A percentile compares a stretch with the other conserved stretches of the same genome.
Conservation (phyloP, 2,888 invertebrate species). For the Cerceris rybyensis region DNA sequence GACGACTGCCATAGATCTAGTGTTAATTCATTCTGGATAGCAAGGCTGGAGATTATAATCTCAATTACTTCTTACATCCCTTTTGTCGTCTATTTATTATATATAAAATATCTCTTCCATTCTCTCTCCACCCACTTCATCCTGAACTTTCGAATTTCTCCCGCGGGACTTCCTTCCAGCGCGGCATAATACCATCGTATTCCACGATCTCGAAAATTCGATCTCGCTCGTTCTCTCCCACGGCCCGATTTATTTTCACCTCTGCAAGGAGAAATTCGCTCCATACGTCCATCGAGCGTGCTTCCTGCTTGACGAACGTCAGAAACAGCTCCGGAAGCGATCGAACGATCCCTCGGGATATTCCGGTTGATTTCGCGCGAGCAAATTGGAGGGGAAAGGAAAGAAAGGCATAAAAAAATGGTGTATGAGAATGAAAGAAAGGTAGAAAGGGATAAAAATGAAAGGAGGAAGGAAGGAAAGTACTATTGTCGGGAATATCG, state of each 20-base stretch:
- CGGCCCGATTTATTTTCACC: conserved; percentile 26
- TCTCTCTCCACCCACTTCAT: too few relatives aligned
- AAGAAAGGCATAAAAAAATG: conserved; percentile 5
- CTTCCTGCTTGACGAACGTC: conserved; percentile 47
- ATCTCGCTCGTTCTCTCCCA: neutral
- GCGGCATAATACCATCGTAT: neutral
- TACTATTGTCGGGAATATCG: neutral
- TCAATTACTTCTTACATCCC: too few relatives aligned
- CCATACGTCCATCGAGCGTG: conserved; percentile 32
- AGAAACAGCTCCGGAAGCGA: conserved; percentile 35
- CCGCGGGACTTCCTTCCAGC: neutral
- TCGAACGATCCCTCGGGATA: conserved; percentile 30
- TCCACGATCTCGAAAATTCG: conserved; percentile 5
- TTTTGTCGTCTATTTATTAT: too few relatives aligned
- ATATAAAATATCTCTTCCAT: too few relatives aligned
- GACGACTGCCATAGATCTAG: too few relatives aligned
- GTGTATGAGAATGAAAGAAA: too few relatives aligned
- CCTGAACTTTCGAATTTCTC: neutral
- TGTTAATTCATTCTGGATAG: too few relatives aligned
- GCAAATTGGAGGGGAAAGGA: conserved; percentile 27
- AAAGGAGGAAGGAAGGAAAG: neutral
- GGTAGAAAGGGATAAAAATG: neutral
- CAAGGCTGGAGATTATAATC: too few relatives aligned
- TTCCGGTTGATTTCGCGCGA: conserved; percentile 34
- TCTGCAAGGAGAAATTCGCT: conserved; percentile 3